phyloP scores from a whole-genome alignment of 2,888 invertebrate genomes.

The Drosophila lutescens region DNA sequence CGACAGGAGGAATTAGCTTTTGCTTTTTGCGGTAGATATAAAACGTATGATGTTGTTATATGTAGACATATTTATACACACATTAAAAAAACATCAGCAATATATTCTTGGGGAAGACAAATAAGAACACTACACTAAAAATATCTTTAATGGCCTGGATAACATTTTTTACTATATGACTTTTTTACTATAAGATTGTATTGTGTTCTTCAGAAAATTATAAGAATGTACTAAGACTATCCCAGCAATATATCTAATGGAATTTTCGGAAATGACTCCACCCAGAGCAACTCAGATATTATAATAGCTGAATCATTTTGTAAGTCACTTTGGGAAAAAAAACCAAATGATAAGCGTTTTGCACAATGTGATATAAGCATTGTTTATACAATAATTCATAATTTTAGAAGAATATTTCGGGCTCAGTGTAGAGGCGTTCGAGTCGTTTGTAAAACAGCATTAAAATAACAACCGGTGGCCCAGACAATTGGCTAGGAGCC shows the following conservation, averaged over 20 bases:
- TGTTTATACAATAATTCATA: neutral
- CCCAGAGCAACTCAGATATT: neutral
- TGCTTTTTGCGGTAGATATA: conserved; percentile 53
- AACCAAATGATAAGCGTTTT: neutral
- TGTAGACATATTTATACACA: conserved; percentile 4
- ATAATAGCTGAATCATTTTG: neutral
- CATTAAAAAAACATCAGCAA: neutral
- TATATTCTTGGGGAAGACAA: neutral
- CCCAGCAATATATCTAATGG: no score
- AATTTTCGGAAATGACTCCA: neutral
- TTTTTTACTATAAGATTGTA: no score
- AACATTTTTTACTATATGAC: neutral
- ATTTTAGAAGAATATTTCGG: neutral
- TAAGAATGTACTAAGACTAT: no score
- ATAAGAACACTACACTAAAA: neutral
- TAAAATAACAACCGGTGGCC: conserved; percentile 27
- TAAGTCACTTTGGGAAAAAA: neutral
- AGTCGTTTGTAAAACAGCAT: conserved; percentile 40
- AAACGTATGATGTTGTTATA: conserved; percentile 43
- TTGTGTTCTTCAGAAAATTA: no score
- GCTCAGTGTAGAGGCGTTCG: conserved; percentile 38
- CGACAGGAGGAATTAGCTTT: conserved; percentile 73
- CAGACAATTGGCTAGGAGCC: conserved; percentile 30
- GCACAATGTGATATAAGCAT: neutral
- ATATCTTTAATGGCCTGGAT: neutral